Percentiles rank a stretch among this genome's conserved stretches.
These are phyloP conservation scores for Tachyglossus aculeatus DNA, from an alignment of 2,797 vertebrate genomes.

Conservation along the genomic window DNA sequence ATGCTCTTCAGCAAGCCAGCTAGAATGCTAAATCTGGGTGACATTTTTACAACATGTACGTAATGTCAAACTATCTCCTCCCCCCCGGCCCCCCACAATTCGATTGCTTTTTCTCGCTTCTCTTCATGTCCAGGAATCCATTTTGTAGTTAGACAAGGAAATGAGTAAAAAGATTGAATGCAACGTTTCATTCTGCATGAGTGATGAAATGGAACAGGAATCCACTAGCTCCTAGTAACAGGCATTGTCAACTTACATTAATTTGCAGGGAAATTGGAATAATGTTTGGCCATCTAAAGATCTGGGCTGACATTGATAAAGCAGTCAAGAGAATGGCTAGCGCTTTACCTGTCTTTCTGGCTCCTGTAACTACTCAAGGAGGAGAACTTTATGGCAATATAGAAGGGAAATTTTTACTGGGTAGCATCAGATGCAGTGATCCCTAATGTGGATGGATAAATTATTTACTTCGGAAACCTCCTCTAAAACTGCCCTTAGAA, in stretches of 20 bases:
- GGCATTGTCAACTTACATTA: neutral
- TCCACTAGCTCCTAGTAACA: neutral
- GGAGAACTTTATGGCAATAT: too few relatives aligned
- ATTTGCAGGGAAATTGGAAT: neutral
- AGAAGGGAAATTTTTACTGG: too few relatives aligned
- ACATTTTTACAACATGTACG: neutral
- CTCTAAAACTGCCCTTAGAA: too few relatives aligned
- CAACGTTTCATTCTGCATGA: neutral
- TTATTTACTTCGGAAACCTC: too few relatives aligned
- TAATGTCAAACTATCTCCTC: neutral
- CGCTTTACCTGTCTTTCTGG: too few relatives aligned
- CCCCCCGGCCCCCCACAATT: neutral
- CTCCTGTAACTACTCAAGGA: too few relatives aligned
- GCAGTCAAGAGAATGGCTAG: neutral
- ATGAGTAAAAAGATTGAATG: slow-evolving; percentile 2
- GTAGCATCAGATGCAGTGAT: too few relatives aligned
- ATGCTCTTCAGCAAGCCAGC: neutral
- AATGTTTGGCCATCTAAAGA: neutral
- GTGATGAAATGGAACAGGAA: slow-evolving; percentile 3
- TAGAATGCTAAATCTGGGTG: slow-evolving; percentile 28
- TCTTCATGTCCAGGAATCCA: neutral
- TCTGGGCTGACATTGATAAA: neutral
- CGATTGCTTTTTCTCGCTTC: neutral
- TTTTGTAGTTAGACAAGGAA: neutral
- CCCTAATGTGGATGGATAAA: too few relatives aligned